Evolutionary conservation across 2,113 vertebrate genomes (phyloP).

Genomic region (Dipodomys merriami): DNA sequence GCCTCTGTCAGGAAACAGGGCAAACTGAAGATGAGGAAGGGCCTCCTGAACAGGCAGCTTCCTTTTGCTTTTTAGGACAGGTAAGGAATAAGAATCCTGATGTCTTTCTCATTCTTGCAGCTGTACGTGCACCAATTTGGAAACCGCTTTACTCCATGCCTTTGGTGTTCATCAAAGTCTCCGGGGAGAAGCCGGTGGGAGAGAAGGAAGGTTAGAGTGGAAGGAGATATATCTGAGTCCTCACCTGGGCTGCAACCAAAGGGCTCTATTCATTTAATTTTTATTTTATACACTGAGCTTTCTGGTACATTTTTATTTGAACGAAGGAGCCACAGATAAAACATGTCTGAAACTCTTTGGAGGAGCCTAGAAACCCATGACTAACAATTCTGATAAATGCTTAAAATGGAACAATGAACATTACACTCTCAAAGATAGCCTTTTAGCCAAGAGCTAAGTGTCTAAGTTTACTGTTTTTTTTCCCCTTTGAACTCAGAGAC

Average conservation of each 20-base stretch:
- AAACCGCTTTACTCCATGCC: not conserved
- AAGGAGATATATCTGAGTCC: not conserved
- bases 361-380: not conserved
- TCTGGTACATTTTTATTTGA: constrained; percentile 19
- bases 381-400: not conserved
- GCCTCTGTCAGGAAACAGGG: no score
- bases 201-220: no score
- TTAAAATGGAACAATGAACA: not conserved
- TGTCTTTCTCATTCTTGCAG: not conserved
- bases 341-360: not conserved
- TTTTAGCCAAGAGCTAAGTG: not conserved
- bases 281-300: not conserved
- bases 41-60: not conserved
- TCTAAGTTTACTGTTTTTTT: no score
- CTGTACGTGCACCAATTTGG: not conserved
- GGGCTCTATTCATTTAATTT: not conserved
- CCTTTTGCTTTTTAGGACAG: not conserved
- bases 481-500: no score
- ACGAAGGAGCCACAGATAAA: not conserved
- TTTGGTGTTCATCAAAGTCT: not conserved
- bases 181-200: not conserved
- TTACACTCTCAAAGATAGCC: not conserved
- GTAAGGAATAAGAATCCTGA: not conserved
- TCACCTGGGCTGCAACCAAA: not conserved
- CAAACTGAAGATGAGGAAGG: no score